phyloP scores from a whole-genome alignment of 2,888 invertebrate genomes.

The Limenitis camilla region DNA sequence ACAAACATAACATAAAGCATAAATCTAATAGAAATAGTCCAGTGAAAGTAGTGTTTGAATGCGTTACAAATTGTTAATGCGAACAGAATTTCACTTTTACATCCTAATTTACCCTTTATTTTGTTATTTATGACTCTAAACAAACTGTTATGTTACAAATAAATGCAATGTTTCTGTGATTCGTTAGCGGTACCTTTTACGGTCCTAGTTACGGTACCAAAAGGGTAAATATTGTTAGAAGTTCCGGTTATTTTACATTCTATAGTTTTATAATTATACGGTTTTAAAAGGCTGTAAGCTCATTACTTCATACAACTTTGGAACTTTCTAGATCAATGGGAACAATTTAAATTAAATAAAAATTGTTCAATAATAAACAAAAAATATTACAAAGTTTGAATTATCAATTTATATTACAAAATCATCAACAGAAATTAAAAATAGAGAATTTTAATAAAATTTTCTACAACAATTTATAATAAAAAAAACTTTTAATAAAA shows the following conservation, averaged over 20 bases:
- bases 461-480: too few species aligned
- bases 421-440: too few species aligned
- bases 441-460: too few species aligned
- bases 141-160: constrained; percentile 45
- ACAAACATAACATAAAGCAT: constrained; percentile 11
- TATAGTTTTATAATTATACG: too few species aligned
- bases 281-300: too few species aligned
- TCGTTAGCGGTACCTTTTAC: constrained; percentile 61
- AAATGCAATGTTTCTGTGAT: constrained; percentile 59
- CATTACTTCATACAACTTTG: too few species aligned
- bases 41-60: constrained; percentile 62
- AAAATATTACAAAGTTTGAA: too few species aligned
- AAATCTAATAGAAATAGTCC: constrained; percentile 19
- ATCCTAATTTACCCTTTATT: constrained; percentile 62
- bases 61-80: constrained; percentile 53
- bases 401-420: too few species aligned
- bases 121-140: constrained; percentile 59
- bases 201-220: constrained; percentile 56
- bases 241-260: not conserved
- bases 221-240: constrained; percentile 49
- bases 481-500: too few species aligned
- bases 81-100: constrained; percentile 67
- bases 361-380: too few species aligned
- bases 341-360: too few species aligned
- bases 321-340: too few species aligned